Evolutionary conservation across 2,797 vertebrate species (phyloP).

Genomic region (Enteromius afrohamiltoni): DNA sequence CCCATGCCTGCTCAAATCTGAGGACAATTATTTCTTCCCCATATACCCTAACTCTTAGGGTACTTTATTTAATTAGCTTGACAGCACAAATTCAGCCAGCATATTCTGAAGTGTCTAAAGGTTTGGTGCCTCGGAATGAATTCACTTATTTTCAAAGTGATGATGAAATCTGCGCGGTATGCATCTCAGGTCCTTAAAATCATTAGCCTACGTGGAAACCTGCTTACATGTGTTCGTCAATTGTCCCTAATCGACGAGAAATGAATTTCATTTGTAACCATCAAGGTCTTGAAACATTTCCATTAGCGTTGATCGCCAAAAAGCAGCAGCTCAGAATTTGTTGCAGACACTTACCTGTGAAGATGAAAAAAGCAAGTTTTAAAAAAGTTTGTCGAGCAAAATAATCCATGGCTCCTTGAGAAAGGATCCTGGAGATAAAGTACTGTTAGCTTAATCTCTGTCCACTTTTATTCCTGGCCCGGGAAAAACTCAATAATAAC

Average conservation of each 20-base stretch:
- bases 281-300: not conserved
- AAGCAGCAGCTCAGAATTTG: not conserved
- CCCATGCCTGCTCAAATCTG: not conserved
- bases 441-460: constrained; percentile 30
- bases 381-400: constrained; percentile 58
- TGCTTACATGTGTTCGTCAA: not conserved
- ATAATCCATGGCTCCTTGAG: constrained; percentile 74
- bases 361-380: constrained; percentile 66
- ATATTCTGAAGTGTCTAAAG: not conserved
- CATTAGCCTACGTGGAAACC: not conserved
- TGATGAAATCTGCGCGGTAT: not conserved
- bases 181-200: not conserved
- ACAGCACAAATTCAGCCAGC: not conserved
- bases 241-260: not conserved
- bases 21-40: not conserved
- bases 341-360: constrained; percentile 70
- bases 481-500: constrained; percentile 29
- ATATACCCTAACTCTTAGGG: not conserved
- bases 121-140: constrained; percentile 6
- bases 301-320: not conserved
- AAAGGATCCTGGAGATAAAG: constrained; percentile 61
- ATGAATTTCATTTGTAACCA: not conserved
- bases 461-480: constrained; percentile 61
- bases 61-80: constrained; percentile 43
- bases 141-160: constrained; percentile 1